Evolutionary conservation across 2,888 invertebrate species (phyloP).

Genomic region (Stenolophus ochropezus): DNA sequence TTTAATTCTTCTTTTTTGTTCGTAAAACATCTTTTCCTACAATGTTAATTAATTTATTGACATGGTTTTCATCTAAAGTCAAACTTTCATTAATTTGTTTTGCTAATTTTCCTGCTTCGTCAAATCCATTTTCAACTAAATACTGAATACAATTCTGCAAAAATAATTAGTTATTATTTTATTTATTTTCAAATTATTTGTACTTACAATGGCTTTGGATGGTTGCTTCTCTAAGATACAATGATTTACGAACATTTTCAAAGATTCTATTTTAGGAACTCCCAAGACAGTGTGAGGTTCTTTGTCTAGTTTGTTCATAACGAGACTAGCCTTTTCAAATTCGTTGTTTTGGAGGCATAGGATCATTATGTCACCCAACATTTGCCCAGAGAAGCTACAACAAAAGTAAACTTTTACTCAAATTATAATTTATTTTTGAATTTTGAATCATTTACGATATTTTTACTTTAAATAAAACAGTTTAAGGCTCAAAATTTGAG

Average conservation of each 20-base stretch:
- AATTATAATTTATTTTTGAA: too few relatives aligned
- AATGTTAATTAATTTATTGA: conserved; percentile 73
- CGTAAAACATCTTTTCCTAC: conserved; percentile 71
- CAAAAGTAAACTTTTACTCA: too few relatives aligned
- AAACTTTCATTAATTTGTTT: conserved; percentile 69
- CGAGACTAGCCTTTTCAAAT: conserved; percentile 74
- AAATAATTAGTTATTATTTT: conserved; percentile 54
- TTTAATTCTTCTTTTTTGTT: conserved; percentile 2
- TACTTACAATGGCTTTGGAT: conserved; percentile 75
- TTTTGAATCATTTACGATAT: too few relatives aligned
- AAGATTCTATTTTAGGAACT: conserved; percentile 73
- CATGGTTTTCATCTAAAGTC: conserved; percentile 74
- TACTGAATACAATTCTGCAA: conserved; percentile 77
- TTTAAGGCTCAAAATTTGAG: too few relatives aligned
- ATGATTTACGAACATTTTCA: conserved; percentile 75
- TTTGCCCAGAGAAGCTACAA: conserved; percentile 76
- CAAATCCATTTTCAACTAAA: conserved; percentile 75
- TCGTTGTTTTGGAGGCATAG: conserved; percentile 73
- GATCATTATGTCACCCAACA: conserved; percentile 78
- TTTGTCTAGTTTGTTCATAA: conserved; percentile 75
- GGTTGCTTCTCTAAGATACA: conserved; percentile 75
- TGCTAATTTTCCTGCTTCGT: conserved; percentile 72
- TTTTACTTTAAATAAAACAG: too few relatives aligned
- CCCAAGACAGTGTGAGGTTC: conserved; percentile 76
- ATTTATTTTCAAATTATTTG: conserved; percentile 5